A percentile compares a stretch with the other conserved stretches of the same genome.
These are phyloP conservation scores for Trichopoda pennipes DNA, from an alignment of 2,888 invertebrate species.

Conservation along the genomic window DNA sequence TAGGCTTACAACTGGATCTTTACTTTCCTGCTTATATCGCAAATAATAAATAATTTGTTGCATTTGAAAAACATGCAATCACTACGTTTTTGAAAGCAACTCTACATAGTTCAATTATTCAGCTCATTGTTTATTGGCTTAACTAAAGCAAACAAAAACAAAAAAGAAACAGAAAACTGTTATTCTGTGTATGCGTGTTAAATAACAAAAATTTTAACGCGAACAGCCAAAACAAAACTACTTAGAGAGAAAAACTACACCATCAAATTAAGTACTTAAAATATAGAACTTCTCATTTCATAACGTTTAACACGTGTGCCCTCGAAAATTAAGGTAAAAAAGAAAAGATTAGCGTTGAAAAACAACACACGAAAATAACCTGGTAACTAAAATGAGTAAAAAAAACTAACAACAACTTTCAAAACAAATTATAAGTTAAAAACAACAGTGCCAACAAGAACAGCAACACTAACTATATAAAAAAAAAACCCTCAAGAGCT, in stretches of 20 bases:
- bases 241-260: conserved; percentile 37
- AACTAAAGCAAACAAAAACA: background rate
- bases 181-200: conserved; percentile 17
- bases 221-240: conserved; percentile 38
- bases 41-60: too few relatives aligned
- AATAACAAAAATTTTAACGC: conserved; percentile 39
- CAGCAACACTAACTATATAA: conserved; percentile 27
- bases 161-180: background rate
- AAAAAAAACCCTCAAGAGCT: conserved; percentile 63
- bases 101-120: too few relatives aligned
- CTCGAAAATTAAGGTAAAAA: conserved; percentile 58
- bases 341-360: background rate
- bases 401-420: conserved; percentile 50
- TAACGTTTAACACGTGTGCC: conserved; percentile 65
- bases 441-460: conserved; percentile 46
- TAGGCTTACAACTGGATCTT: too few relatives aligned
- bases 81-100: too few relatives aligned
- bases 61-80: too few relatives aligned
- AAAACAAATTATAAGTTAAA: conserved; percentile 65
- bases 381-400: conserved; percentile 8
- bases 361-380: conserved; percentile 26
- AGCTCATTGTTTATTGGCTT: too few relatives aligned
- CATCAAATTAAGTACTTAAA: conserved; percentile 65
- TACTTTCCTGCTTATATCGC: too few relatives aligned
- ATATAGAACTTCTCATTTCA: conserved; percentile 55